phyloP scores from a whole-genome alignment of 2,113 vertebrate genomes.

The Accipiter virgatus region DNA sequence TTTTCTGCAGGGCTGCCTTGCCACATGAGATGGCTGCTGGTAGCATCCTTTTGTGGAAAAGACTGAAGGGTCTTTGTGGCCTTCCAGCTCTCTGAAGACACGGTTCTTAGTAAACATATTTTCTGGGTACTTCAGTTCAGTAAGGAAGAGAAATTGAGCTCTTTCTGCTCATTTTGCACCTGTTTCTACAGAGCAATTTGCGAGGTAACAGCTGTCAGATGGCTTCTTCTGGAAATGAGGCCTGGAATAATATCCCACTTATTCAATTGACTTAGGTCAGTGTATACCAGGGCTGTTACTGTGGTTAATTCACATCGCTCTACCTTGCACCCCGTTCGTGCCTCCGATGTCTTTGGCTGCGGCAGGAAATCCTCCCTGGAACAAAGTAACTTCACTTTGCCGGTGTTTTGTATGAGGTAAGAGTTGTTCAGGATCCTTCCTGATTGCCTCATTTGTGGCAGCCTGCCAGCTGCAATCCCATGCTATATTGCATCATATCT shows the following conservation, averaged over 20 bases:
- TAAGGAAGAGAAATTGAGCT: neutral
- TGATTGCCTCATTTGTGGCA: neutral
- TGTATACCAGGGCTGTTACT: neutral
- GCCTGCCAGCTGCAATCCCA: neutral
- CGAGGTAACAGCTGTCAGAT: constrained; percentile 28
- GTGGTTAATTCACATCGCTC: neutral
- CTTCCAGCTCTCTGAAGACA: neutral
- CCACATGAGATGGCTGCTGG: neutral
- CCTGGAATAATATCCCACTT: constrained; percentile 6
- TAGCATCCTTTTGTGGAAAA: neutral
- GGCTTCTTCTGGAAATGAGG: constrained; percentile 13
- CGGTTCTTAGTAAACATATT: neutral
- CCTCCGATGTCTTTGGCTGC: neutral
- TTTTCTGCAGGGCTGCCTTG: neutral
- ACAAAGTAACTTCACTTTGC: neutral
- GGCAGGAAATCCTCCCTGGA: neutral
- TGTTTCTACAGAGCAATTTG: neutral
- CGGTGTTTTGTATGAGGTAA: neutral
- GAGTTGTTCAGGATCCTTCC: neutral
- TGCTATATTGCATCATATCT: neutral
- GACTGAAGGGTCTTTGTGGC: neutral
- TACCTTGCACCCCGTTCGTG: neutral
- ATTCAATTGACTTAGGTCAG: constrained; percentile 14
- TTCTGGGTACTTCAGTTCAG: neutral
- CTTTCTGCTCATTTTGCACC: neutral